Conservation (phyloP, 2,797 vertebrate species). For the Sebastes reedi region DNA sequence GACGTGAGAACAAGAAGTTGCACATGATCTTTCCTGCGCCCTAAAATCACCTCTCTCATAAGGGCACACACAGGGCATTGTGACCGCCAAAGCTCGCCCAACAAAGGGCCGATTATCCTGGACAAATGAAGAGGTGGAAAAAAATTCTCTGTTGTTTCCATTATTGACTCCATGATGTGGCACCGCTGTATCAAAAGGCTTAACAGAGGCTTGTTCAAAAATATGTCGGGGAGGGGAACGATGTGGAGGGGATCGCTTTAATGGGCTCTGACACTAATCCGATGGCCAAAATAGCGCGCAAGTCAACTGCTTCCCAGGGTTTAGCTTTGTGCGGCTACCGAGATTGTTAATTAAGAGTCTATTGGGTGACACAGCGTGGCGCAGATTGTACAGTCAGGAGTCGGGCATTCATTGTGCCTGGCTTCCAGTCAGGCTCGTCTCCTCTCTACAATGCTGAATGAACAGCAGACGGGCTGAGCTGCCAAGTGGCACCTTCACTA, state of each 20-base stretch:
- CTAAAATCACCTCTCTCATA: constrained; percentile 13
- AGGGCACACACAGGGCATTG: constrained; percentile 28
- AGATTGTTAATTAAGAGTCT: constrained; percentile 43
- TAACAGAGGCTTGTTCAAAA: constrained; percentile 19
- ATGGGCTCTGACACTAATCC: constrained; percentile 73
- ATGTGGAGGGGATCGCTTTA: constrained; percentile 56
- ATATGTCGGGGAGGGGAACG: background rate
- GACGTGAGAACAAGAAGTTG: background rate
- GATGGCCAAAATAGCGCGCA: constrained; percentile 49
- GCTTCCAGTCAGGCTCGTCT: constrained; percentile 7
- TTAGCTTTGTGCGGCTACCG: constrained; percentile 56
- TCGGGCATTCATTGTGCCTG: constrained; percentile 6
- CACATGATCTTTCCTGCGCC: background rate
- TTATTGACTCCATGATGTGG: constrained; percentile 27
- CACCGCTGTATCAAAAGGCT: constrained; percentile 50
- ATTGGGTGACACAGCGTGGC: constrained; percentile 55
- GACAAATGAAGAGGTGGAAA: constrained; percentile 51
- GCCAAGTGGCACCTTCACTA: constrained; percentile 14
- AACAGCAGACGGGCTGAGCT: background rate
- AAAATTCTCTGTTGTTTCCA: constrained; percentile 31
- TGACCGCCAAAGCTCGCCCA: background rate
- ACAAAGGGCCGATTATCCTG: constrained; percentile 55
- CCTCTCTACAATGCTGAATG: background rate
- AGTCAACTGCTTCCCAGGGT: constrained; percentile 59
- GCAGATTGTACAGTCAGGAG: constrained; percentile 52